A percentile compares a stretch with the other conserved stretches of the same genome.
Evolutionary conservation across 2,888 invertebrate species (phyloP).

Genomic region (Reticulitermes lucifugus): DNA sequence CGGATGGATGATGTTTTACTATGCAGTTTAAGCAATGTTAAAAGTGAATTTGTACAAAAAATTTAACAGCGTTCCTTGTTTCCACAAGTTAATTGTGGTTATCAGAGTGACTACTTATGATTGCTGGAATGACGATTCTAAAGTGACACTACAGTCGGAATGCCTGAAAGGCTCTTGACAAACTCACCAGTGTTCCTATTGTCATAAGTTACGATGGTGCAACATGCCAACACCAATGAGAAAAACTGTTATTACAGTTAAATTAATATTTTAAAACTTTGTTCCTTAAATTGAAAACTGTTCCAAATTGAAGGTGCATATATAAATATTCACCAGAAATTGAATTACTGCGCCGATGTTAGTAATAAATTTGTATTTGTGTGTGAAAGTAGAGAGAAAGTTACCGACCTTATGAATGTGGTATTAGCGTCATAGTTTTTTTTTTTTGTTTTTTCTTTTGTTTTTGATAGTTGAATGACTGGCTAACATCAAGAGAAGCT

Average conservation of each 20-base stretch:
- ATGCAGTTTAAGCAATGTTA: conserved; percentile 31
- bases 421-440: neutral
- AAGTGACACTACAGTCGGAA: conserved; percentile 44
- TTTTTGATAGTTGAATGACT: neutral
- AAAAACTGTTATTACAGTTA: conserved; percentile 22
- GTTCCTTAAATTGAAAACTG: conserved; percentile 42
- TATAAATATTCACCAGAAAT: conserved; percentile 14
- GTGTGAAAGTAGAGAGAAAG: conserved; percentile 18
- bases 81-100: conserved; percentile 36
- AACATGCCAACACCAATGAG: conserved; percentile 47
- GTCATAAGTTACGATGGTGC: conserved; percentile 42
- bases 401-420: conserved; percentile 21
- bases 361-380: conserved; percentile 31
- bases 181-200: conserved; percentile 49
- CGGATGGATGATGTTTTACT: neutral
- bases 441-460: neutral
- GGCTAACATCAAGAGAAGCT: neutral
- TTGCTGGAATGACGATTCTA: conserved; percentile 44
- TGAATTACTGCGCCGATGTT: conserved; percentile 21
- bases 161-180: conserved; percentile 19
- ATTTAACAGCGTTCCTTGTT: conserved; percentile 47
- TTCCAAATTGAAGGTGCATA: conserved; percentile 45
- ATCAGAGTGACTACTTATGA: conserved; percentile 39
- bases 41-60: conserved; percentile 44
- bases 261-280: conserved; percentile 19